Evolutionary conservation across 1,140 invertebrate genomes (phyloP).

Genomic region (Tetramorium parvispinum): DNA sequence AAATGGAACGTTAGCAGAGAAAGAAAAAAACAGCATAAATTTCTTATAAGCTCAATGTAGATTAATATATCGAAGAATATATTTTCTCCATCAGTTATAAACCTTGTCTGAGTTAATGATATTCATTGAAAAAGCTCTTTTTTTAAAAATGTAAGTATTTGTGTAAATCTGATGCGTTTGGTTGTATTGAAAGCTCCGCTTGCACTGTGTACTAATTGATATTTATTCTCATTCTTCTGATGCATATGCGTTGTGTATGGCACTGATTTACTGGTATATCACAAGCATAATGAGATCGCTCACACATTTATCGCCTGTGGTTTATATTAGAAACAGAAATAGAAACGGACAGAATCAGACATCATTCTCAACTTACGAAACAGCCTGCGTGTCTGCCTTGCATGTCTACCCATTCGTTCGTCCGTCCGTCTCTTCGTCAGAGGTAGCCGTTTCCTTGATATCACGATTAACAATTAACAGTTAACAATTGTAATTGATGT

Average conservation of each 20-base stretch:
- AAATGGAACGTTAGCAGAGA: not conserved
- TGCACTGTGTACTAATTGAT: not conserved
- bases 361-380: slow-evolving; percentile 64
- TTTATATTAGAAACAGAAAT: slow-evolving; percentile 51
- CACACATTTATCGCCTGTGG: slow-evolving; percentile 33
- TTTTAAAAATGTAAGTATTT: not conserved
- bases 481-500: not conserved
- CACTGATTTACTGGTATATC: slow-evolving; percentile 61
- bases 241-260: slow-evolving; percentile 45
- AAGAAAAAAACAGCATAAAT: not conserved
- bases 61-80: slow-evolving; percentile 35
- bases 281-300: slow-evolving; percentile 50
- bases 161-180: slow-evolving; percentile 2
- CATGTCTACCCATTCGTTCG: slow-evolving; percentile 72
- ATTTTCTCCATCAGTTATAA: slow-evolving; percentile 39
- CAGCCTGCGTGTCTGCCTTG: slow-evolving; percentile 73
- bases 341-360: slow-evolving; percentile 19
- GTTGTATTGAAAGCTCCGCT: not conserved
- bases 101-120: slow-evolving; percentile 22
- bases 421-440: slow-evolving; percentile 78
- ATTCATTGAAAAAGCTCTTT: slow-evolving; percentile 14
- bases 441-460: slow-evolving; percentile 65
- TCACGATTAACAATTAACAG: slow-evolving; percentile 35
- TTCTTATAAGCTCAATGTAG: slow-evolving; percentile 26
- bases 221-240: slow-evolving; percentile 23